Conservation (phyloP, 2,888 invertebrate species). For the Stenotaenia linearis region DNA sequence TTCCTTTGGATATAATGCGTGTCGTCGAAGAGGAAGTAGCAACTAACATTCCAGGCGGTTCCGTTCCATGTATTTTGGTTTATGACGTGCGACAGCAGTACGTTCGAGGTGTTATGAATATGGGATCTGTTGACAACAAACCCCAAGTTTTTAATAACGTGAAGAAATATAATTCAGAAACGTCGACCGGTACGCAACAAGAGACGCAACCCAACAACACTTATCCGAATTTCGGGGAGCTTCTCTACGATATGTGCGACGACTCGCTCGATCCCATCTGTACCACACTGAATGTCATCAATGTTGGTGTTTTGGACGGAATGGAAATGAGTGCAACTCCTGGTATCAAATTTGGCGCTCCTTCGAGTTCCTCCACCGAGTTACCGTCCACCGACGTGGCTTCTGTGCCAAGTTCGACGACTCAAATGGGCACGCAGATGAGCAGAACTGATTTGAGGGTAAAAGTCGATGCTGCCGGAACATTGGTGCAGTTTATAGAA, state of each 20-base stretch:
- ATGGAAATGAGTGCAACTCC: background rate
- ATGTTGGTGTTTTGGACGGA: background rate
- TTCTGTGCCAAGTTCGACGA: background rate
- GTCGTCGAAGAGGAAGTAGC: slow-evolving; percentile 43
- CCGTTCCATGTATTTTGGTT: slow-evolving; percentile 24
- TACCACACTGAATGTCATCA: background rate
- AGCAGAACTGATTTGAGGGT: background rate
- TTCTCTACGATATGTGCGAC: slow-evolving; percentile 28
- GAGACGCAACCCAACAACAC: slow-evolving; percentile 42
- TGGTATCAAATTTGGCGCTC: slow-evolving; percentile 29
- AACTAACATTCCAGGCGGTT: background rate
- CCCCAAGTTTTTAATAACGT: background rate
- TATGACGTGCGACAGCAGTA: slow-evolving; percentile 26
- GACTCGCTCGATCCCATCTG: slow-evolving; percentile 3
- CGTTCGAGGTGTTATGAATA: slow-evolving; percentile 47
- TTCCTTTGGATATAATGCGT: slow-evolving; percentile 52
- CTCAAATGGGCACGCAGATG: background rate
- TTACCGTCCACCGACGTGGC: background rate
- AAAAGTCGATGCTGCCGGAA: slow-evolving; percentile 3
- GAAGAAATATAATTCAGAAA: slow-evolving; percentile 43
- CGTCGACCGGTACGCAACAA: slow-evolving; percentile 47
- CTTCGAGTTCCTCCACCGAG: slow-evolving; percentile 28
- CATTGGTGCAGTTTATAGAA: slow-evolving; percentile 29
- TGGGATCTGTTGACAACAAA: slow-evolving; percentile 42
- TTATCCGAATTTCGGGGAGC: slow-evolving; percentile 44